These are phyloP conservation scores for Hypselothyrea guttata DNA, from an alignment of 2,888 invertebrate species.

Conservation along the genomic window DNA sequence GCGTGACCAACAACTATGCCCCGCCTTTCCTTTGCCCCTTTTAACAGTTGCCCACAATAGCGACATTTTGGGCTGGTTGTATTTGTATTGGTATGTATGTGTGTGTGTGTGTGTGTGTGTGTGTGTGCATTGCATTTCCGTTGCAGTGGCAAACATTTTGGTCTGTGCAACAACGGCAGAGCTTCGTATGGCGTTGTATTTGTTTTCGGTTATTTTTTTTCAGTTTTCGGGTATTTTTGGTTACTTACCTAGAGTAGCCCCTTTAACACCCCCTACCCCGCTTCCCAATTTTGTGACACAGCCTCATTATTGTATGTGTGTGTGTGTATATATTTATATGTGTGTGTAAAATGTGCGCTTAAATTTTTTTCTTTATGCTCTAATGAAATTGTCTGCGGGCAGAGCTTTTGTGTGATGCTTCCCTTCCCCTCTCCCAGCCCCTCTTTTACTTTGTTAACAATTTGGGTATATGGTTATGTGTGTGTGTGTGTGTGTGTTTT, in stretches of 20 bases:
- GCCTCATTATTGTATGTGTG: constrained; percentile 37
- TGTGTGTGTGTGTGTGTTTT: constrained; percentile 33
- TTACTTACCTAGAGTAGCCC: constrained; percentile 33
- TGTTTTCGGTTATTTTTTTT: constrained; percentile 47
- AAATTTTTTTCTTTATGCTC: constrained; percentile 47
- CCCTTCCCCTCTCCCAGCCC: not conserved
- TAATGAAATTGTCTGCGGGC: constrained; percentile 78
- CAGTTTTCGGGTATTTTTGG: constrained; percentile 41
- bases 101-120: constrained; percentile 7
- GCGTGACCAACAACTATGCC: constrained; percentile 17
- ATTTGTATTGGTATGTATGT: constrained; percentile 8
- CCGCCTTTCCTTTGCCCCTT: not conserved
- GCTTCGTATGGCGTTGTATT: constrained; percentile 38
- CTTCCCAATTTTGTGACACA: not conserved
- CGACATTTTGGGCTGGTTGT: constrained; percentile 26
- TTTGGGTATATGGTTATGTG: too few relatives aligned
- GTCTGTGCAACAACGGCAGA: constrained; percentile 58
- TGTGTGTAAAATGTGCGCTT: constrained; percentile 37
- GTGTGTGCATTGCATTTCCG: constrained; percentile 41
- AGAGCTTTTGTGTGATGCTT: constrained; percentile 27
- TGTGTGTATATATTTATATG: constrained; percentile 33
- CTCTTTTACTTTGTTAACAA: constrained; percentile 25
- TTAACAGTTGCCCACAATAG: constrained; percentile 41
- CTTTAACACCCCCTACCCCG: not conserved
- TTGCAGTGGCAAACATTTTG: constrained; percentile 72